Base-by-base conservation (phyloP, 2,797 vertebrate genomes). In the Perodicticus potto region DNA sequence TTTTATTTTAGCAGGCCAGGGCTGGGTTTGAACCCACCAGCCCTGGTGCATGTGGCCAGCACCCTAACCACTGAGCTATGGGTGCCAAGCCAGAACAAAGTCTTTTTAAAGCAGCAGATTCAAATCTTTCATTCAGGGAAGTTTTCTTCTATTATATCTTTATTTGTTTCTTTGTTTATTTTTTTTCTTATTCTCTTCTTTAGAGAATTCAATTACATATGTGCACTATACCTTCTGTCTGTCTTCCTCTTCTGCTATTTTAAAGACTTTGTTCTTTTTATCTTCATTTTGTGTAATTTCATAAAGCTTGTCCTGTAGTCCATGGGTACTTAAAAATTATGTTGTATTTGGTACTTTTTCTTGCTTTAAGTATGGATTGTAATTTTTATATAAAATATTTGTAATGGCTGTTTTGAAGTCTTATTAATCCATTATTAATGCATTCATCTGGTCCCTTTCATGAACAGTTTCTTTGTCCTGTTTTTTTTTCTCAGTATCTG, bases 101-200 rank as follows among this genome's bases (percentile, higher is more conserved):
- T 69, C n/a, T 37, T 85, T 83, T 91, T 78, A 43, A 90, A 91
- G 65, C 14, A 83, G n/a, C 19, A 73, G 29, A 22, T 95, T 83
- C 63, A 78, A 2, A n/a, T 61, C 29, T 86, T 93, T 83, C 70
- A 91, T 91, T 93, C 11, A 73, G 77, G 17, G 2, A 65, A 77
- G 14, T 80, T 93, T 91, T 91, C 70, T 88, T 93, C 49, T 91
- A 61, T 59, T 27, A 59, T 74, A 73, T 83, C 11, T 87, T 40
- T 91, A 8, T 37, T 45, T n/a, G 57, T 55, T 45, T 93, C 13
- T 61, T 95, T 87, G 32, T 13, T 37, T 86, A 27, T 27, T 72
- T 73, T 83, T 76, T 86, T 11, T n/a, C 29, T 25, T 85, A 25
- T 86, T 74, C 55, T 89, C 3, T 81, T 86, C 49, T 53, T 84